These are phyloP conservation scores for Germaria angustata DNA, from an alignment of 2,888 invertebrate genomes.

Conservation along the genomic window DNA sequence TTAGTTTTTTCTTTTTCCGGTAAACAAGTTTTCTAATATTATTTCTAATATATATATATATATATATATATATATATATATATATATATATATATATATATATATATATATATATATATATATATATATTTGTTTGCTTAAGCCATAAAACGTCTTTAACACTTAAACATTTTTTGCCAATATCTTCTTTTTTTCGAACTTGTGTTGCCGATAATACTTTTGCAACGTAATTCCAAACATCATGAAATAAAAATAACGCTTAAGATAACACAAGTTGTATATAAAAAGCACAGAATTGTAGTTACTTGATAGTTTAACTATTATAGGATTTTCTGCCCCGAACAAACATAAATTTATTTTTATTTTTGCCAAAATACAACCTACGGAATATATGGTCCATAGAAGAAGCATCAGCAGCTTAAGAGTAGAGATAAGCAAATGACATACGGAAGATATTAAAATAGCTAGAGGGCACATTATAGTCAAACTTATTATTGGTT, in stretches of 20 bases:
- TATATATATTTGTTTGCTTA: constrained; percentile 5
- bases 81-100: too few relatives aligned
- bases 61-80: too few relatives aligned
- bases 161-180: neutral
- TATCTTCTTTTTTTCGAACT: neutral
- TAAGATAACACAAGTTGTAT: constrained; percentile 16
- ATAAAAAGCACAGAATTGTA: neutral
- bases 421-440: constrained; percentile 74
- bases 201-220: constrained; percentile 20
- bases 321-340: neutral
- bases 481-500: constrained; percentile 24
- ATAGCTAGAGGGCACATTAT: constrained; percentile 50
- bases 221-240: constrained; percentile 12
- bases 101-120: too few relatives aligned
- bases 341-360: neutral
- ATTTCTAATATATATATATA: too few relatives aligned
- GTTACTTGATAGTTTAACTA: neutral
- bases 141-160: constrained; percentile 24
- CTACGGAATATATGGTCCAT: neutral
- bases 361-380: neutral
- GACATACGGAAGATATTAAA: constrained; percentile 74
- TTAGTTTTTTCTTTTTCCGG: too few relatives aligned
- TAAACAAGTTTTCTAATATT: too few relatives aligned
- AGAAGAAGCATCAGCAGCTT: constrained; percentile 19
- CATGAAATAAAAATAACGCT: constrained; percentile 40